Percentiles rank a stretch among this genome's conserved stretches.
Conservation (phyloP, 2,797 vertebrate species). For the Neoniphon sammara region DNA sequence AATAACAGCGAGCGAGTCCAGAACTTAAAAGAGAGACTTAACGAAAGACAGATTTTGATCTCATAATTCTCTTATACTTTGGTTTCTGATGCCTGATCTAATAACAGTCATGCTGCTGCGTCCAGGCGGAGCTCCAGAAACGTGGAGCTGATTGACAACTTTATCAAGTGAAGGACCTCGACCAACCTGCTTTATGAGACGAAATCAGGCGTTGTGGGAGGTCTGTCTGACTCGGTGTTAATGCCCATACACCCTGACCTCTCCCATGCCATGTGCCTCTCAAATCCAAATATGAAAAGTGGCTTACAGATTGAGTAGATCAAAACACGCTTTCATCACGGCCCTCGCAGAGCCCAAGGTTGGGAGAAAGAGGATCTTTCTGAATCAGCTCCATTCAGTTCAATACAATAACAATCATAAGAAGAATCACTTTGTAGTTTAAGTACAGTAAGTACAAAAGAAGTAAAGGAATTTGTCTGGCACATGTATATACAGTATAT, state of each 20-base stretch:
- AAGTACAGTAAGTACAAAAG: neutral
- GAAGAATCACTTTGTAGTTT: neutral
- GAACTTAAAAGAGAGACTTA: slow-evolving; percentile 26
- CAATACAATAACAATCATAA: neutral
- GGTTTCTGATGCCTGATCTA: slow-evolving; percentile 6
- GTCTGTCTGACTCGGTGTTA: slow-evolving; percentile 61
- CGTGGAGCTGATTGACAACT: slow-evolving; percentile 48
- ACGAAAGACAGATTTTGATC: slow-evolving; percentile 36
- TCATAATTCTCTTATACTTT: slow-evolving; percentile 2
- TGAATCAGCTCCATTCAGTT: neutral
- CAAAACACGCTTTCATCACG: slow-evolving; percentile 67
- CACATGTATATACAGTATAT: too few relatives aligned
- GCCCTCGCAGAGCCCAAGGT: slow-evolving; percentile 10
- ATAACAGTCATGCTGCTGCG: slow-evolving; percentile 16
- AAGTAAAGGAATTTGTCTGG: neutral
- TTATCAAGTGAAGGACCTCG: slow-evolving; percentile 49
- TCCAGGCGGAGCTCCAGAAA: slow-evolving; percentile 16
- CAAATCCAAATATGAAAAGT: slow-evolving; percentile 66
- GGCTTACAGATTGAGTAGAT: slow-evolving; percentile 50
- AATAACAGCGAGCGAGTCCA: slow-evolving; percentile 50
- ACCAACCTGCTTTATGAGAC: slow-evolving; percentile 50
- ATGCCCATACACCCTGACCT: slow-evolving; percentile 62
- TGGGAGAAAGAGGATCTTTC: neutral
- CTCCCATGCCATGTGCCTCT: slow-evolving; percentile 64
- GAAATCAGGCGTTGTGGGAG: slow-evolving; percentile 51